Conservation (phyloP, 2,888 invertebrate species). For the Pyrrhosoma nymphula region DNA sequence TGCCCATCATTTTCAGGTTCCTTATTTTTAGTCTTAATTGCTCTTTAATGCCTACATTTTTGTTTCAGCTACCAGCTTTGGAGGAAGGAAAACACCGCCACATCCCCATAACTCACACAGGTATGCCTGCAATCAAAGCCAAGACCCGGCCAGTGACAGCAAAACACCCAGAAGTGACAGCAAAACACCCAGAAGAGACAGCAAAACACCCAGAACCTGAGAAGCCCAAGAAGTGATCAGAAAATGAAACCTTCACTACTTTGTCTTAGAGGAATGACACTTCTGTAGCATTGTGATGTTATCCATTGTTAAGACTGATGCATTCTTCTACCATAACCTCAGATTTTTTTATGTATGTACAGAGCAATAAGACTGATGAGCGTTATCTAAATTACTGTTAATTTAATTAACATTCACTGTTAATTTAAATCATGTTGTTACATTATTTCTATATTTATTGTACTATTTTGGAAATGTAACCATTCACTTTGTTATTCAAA, state of each 20-base stretch:
- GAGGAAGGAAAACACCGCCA: conserved; percentile 20
- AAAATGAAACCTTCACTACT: neutral
- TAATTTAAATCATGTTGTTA: neutral
- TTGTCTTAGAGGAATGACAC: neutral
- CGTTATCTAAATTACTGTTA: neutral
- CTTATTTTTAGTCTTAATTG: no score
- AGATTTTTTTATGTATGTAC: neutral
- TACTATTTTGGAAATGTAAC: neutral
- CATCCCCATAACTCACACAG: conserved; percentile 44
- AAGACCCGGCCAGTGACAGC: neutral
- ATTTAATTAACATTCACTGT: neutral
- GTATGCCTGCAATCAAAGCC: conserved; percentile 7
- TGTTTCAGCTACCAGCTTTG: neutral
- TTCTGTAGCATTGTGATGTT: neutral
- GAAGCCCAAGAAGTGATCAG: neutral
- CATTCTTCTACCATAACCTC: neutral
- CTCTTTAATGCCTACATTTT: neutral
- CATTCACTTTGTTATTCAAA: neutral
- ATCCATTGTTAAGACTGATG: neutral
- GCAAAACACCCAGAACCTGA: neutral
- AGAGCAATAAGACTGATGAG: neutral
- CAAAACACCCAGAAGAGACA: no score
- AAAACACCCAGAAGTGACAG: no score
- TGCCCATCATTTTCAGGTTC: no score
- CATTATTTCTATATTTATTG: neutral